Evolutionary conservation across 2,888 invertebrate genomes (phyloP), one percentile per base, ranked within the genome.

Genomic region (Matsumyia berberina): DNA sequence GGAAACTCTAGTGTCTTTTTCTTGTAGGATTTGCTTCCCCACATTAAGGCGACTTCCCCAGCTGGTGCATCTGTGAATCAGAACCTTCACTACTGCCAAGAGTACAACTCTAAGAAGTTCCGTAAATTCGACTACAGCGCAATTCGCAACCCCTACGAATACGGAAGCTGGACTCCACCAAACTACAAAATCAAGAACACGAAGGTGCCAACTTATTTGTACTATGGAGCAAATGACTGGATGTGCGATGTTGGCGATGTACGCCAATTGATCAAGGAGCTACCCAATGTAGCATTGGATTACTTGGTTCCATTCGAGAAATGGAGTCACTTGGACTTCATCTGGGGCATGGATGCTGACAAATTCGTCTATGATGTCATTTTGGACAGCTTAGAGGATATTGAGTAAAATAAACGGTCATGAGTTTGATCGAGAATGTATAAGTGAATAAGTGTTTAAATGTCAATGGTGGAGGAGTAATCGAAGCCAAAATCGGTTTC

Each of bases 181-280:
- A 86, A 90, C 0, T 94, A 94, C 87, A 91, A 93, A 79, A 86
- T 93, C 1, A 88, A 89, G 33, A 92, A 91, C 29, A 89, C 93
- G 35, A 92, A 89, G 66, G 91, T 92, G 1, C 93, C 93, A 0
- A 92, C 93, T 6, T 92, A 93, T 31, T 87, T 95, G 17, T 93
- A 93, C 87, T 93, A 93, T 86, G 92, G 93, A 24, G 90, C 90
- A 7, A 93, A 93, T n/a, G 96, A 96, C 88, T 94, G 94, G 94
- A 89, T 96, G 76, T 93, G 94, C 1, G 91, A 92, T 66, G 91
- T 93, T 1, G 86, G 87, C 86, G 94, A 95, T 87, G 94, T 94
- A 0, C 88, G 92, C 0, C 87, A 90, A 37, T 88, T 95, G 37
- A 92, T 92, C 31, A 88, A 89, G 5, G 88, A 91, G 49, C 89